phyloP scores from a whole-genome alignment of 2,888 invertebrate species.

The Melanargia galathea region DNA sequence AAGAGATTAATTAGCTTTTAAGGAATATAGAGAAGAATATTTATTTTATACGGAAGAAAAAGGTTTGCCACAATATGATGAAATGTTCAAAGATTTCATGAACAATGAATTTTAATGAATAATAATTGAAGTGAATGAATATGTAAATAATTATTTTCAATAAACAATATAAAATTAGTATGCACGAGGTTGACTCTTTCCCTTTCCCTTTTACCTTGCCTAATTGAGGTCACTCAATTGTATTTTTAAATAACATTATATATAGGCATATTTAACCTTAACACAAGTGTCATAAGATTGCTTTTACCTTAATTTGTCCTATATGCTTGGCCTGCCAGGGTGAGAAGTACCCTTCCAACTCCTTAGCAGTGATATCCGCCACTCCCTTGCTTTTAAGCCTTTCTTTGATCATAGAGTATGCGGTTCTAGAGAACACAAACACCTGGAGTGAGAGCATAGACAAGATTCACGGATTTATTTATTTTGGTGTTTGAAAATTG shows the following conservation, averaged over 20 bases:
- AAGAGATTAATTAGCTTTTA: not conserved
- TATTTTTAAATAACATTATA: not conserved
- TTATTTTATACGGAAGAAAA: not conserved
- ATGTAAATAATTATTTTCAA: not conserved
- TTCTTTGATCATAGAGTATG: constrained; percentile 92
- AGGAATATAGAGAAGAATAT: not conserved
- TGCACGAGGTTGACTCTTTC: no score
- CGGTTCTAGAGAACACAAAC: constrained; percentile 92
- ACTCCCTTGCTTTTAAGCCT: constrained; percentile 90
- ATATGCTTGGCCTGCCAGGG: constrained; percentile 94
- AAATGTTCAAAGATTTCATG: not conserved
- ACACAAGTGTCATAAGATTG: constrained; percentile 10
- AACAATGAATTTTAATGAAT: not conserved
- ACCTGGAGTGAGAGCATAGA: constrained; percentile 86
- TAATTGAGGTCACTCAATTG: not conserved
- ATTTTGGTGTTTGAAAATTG: constrained; percentile 25
- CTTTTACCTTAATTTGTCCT: constrained; percentile 85
- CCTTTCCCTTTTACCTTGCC: no score
- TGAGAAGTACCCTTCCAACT: constrained; percentile 91
- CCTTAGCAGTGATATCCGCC: constrained; percentile 86
- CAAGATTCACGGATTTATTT: constrained; percentile 53
- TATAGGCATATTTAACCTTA: constrained; percentile 7
- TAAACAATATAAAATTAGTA: no score
- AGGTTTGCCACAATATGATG: not conserved
- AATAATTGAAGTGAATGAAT: not conserved